Conservation (phyloP, 92 coral and sea anemone genomes). For the Epizoanthus illoricatus region DNA sequence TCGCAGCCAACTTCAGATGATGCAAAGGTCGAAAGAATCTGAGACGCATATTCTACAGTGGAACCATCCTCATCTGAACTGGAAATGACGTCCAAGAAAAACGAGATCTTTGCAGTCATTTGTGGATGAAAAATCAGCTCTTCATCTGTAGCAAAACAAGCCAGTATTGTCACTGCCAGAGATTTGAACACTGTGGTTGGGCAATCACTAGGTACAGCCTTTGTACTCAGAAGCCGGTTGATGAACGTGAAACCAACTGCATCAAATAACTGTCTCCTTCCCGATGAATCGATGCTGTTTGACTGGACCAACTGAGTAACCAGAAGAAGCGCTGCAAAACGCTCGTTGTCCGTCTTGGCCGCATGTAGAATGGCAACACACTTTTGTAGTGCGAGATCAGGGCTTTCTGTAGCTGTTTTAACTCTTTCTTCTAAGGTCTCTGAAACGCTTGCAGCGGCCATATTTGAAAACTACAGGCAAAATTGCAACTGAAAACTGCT, state of each 20-base stretch:
- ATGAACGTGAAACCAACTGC: constrained; percentile 85
- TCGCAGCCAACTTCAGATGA: constrained; percentile 58
- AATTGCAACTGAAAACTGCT: too few relatives aligned
- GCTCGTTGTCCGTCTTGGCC: constrained; percentile 86
- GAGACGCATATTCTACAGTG: constrained; percentile 53
- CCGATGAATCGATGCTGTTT: constrained; percentile 51
- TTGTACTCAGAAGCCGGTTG: constrained; percentile 70
- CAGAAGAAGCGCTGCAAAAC: constrained; percentile 79
- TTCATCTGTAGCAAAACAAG: constrained; percentile 84
- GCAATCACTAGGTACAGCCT: constrained; percentile 66
- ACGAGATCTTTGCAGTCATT: constrained; percentile 65
- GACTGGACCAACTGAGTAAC: constrained; percentile 81
- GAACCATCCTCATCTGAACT: constrained; percentile 16
- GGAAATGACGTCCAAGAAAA: constrained; percentile 52
- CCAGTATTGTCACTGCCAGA: constrained; percentile 76
- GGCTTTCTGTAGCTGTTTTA: not conserved
- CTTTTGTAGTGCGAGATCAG: constrained; percentile 58
- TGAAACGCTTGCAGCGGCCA: not conserved
- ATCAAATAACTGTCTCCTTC: constrained; percentile 66
- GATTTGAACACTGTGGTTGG: constrained; percentile 64
- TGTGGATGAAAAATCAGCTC: constrained; percentile 73
- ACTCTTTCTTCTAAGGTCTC: not conserved
- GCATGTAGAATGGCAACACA: constrained; percentile 66
- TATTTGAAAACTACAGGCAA: not conserved
- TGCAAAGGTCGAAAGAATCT: constrained; percentile 68